Base-by-base conservation (phyloP, 1,140 invertebrate species). In the Drosophila mauritiana region DNA sequence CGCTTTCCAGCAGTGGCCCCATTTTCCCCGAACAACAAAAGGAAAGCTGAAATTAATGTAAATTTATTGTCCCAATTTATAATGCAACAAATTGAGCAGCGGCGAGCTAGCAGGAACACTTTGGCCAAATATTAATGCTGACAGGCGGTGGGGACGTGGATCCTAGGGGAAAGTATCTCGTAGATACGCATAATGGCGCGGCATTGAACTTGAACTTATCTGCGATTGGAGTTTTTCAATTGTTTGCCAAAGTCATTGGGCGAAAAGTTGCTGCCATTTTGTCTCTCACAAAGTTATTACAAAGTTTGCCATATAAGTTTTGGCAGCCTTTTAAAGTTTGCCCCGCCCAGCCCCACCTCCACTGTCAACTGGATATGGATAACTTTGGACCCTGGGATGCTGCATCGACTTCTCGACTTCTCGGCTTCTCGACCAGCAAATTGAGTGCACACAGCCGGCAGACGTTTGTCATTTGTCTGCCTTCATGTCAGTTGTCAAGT, bases 401-500 rank as follows among this genome's bases (percentile, higher is more conserved):
- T 34, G 22, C 55, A 59, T 70, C 37, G 11, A 39, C 37, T 39
- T 17, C 62, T 20, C 58, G 75, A 72, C 56, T 51, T 43, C 42
- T 74, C 48, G 39, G 49, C 46, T 46, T 10, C 49, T 46, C 22
- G 48, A 51, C 48, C 37, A 61, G 63, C 80, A 88, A 88, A 88
- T 88, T 84, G 84, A 88, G 80, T 86, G 80, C 83, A 84, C 75
- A 84, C 72, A 65, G 62, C 42, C 70, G 48, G 63, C 62, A 73
- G 84, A 90, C 84, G 57, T 89, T 83, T 89, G 84, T 89, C 84
- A 89, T 89, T 89, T 89, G 85, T 89, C 85, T 84, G 85, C 84
- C 84, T 85, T 89, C 84, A 84, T 89, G 84, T 89, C 85, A 80
- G 84, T 84, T 89, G 84, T 89, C 84, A 89, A 58, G 69, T 89